Evolutionary conservation across 2,888 invertebrate species (phyloP).

Genomic region (Epinotia ramella): DNA sequence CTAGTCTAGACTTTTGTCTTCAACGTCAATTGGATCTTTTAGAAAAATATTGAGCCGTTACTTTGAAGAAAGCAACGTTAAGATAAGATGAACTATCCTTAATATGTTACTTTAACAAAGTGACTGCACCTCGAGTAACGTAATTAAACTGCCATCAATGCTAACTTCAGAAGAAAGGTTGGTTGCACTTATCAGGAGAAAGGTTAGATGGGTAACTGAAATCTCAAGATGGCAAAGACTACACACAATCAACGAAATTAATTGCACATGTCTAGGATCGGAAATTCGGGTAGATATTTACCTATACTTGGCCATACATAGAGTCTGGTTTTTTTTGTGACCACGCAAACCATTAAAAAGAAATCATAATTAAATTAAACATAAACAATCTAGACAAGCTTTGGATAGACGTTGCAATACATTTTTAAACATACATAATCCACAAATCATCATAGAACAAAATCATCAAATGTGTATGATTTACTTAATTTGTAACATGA

Average conservation of each 20-base stretch:
- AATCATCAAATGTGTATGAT: too few relatives aligned
- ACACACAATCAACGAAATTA: not conserved
- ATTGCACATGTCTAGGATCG: not conserved
- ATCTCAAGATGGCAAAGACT: not conserved
- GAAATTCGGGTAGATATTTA: too few relatives aligned
- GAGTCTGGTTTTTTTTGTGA: too few relatives aligned
- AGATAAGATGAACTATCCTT: not conserved
- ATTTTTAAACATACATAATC: too few relatives aligned
- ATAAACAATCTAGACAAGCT: too few relatives aligned
- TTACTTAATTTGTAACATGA: too few relatives aligned
- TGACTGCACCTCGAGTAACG: not conserved
- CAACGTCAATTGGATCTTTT: not conserved
- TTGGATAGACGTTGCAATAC: too few relatives aligned
- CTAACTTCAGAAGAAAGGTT: not conserved
- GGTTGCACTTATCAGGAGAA: not conserved
- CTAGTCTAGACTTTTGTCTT: constrained; percentile 18
- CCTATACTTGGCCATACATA: too few relatives aligned
- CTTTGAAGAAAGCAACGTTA: not conserved
- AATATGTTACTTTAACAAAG: not conserved
- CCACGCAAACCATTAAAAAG: too few relatives aligned
- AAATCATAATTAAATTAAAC: too few relatives aligned
- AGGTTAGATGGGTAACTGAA: not conserved
- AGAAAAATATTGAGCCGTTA: not conserved
- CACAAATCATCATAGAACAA: too few relatives aligned
- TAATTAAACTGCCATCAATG: not conserved